phyloP scores from a whole-genome alignment of 2,113 vertebrate genomes.

The Onychostoma macrolepis region DNA sequence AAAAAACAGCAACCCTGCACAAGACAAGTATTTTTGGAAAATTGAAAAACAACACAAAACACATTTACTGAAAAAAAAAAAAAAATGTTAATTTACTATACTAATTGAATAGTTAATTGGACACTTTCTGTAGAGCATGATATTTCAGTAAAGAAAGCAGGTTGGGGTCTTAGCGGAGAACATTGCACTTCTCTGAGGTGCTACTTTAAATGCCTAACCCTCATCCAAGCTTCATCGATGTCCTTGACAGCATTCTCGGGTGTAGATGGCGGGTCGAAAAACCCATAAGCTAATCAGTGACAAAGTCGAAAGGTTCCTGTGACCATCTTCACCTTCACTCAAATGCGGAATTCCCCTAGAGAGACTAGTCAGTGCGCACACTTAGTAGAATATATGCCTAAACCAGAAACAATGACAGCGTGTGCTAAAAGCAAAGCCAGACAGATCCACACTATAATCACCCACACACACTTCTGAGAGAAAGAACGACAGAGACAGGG shows the following conservation, averaged over 20 bases:
- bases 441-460: constrained; percentile 5
- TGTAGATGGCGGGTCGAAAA: not conserved
- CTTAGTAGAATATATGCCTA: constrained; percentile 4
- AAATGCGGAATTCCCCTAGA: not conserved
- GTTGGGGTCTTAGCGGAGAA: not conserved
- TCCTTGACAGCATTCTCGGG: not conserved
- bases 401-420: not conserved
- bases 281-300: constrained; percentile 5
- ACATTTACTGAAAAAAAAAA: not conserved
- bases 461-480: constrained; percentile 12
- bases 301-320: not conserved
- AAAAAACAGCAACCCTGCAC: too few species aligned
- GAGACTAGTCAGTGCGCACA: not conserved
- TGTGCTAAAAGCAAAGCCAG: constrained; percentile 22
- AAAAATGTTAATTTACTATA: not conserved
- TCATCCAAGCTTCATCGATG: constrained; percentile 9
- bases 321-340: constrained; percentile 9
- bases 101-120: not conserved
- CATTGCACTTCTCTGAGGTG: not conserved
- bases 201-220: constrained; percentile 14
- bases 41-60: not conserved
- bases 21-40: too few species aligned
- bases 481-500: not conserved
- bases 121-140: not conserved
- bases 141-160: not conserved